Evolutionary conservation across 2,113 vertebrate species (phyloP).

Genomic region (Ctenodactylus gundi): DNA sequence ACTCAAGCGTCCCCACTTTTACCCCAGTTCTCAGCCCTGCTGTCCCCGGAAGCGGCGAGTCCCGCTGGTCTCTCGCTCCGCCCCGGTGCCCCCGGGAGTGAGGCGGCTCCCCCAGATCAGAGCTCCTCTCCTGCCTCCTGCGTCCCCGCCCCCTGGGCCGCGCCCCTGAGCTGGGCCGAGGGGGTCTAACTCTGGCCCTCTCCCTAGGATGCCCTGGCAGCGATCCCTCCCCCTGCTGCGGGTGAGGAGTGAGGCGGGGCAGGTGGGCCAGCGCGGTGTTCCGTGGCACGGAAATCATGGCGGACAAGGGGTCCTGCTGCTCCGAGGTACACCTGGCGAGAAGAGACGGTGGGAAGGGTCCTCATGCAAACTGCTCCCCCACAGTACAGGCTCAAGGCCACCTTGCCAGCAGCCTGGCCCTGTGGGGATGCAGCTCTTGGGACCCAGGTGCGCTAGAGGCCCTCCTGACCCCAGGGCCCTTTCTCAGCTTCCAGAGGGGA

Average conservation of each 20-base stretch:
- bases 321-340: background rate
- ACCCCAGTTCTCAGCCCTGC: no score
- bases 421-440: fast-evolving
- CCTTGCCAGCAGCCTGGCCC: background rate
- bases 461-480: no score
- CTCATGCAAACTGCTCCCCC: background rate
- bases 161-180: background rate
- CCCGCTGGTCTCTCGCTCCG: no score
- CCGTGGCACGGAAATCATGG: background rate
- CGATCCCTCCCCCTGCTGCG: no score
- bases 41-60: no score
- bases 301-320: background rate
- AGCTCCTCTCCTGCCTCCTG: no score
- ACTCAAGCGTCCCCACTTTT: background rate
- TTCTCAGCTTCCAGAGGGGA: background rate
- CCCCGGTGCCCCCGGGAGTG: no score
- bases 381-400: background rate
- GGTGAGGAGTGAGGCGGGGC: background rate
- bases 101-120: no score
- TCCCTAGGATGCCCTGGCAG: no score
- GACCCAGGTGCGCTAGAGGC: background rate
- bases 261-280: background rate
- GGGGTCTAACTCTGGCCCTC: background rate
- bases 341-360: background rate
- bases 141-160: no score